These are phyloP conservation scores for Tetheella fluctuosa DNA, from an alignment of 2,888 invertebrate species.

Conservation along the genomic window DNA sequence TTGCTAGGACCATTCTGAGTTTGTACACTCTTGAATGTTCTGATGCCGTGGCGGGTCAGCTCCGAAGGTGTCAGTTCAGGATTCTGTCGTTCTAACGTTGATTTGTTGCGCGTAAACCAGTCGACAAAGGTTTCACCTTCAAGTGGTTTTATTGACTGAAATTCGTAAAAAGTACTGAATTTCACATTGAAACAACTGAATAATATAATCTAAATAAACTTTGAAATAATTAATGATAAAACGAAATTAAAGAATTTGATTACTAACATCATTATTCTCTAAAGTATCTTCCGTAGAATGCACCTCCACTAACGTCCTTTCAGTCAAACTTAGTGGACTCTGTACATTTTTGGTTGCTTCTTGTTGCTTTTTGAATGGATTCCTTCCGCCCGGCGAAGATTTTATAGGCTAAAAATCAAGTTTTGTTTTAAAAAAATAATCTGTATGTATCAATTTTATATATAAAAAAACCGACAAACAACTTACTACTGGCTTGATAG, in stretches of 20 bases:
- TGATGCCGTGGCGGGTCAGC: slow-evolving; percentile 82
- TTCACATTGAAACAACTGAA: not conserved
- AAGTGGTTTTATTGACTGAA: slow-evolving; percentile 63
- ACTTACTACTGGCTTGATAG: slow-evolving; percentile 76
- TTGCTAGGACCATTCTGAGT: slow-evolving; percentile 32
- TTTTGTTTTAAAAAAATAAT: not conserved
- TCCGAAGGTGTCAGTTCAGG: slow-evolving; percentile 81
- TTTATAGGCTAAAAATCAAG: slow-evolving; percentile 66
- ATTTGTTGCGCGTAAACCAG: slow-evolving; percentile 85
- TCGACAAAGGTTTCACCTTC: slow-evolving; percentile 82
- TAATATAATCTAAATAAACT: too few species aligned
- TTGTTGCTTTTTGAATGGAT: slow-evolving; percentile 81
- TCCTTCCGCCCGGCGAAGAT: slow-evolving; percentile 70
- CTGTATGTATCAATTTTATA: too few species aligned
- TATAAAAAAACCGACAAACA: not conserved
- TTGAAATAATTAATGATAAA: not conserved
- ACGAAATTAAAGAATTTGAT: not conserved
- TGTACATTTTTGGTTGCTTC: slow-evolving; percentile 54
- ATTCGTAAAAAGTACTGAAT: slow-evolving; percentile 22
- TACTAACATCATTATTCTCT: slow-evolving; percentile 70
- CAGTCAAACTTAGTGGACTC: slow-evolving; percentile 73
- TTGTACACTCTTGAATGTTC: slow-evolving; percentile 76
- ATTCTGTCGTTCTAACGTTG: slow-evolving; percentile 80
- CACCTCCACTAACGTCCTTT: slow-evolving; percentile 67
- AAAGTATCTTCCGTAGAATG: slow-evolving; percentile 47